Percentiles rank a stretch among this genome's conserved stretches.
phyloP scores from a whole-genome alignment of 2,888 invertebrate genomes.

The Oligia strigilis region DNA sequence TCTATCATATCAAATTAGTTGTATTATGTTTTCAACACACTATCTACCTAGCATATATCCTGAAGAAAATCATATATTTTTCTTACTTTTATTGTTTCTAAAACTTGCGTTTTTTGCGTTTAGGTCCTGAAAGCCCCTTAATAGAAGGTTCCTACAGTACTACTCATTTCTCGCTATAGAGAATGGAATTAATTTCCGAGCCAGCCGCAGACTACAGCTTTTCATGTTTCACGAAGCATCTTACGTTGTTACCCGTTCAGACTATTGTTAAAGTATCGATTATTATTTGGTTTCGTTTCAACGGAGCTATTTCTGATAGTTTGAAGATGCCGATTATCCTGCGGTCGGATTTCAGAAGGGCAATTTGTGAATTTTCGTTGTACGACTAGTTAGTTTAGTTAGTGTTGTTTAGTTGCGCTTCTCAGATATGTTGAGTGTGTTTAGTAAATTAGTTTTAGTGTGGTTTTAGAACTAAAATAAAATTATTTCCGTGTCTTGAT shows the following conservation, averaged over 20 bases:
- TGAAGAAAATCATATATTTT: too few species aligned
- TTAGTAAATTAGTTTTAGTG: neutral
- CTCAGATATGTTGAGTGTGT: neutral
- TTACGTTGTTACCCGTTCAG: conserved; percentile 71
- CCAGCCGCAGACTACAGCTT: conserved; percentile 83
- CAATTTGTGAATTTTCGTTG: conserved; percentile 48
- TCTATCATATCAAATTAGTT: too few species aligned
- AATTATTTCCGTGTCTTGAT: neutral
- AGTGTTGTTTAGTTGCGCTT: neutral
- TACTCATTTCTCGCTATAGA: conserved; percentile 80
- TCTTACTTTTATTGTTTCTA: too few species aligned
- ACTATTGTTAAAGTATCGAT: conserved; percentile 77
- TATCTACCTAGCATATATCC: too few species aligned
- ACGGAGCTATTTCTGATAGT: conserved; percentile 52
- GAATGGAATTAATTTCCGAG: conserved; percentile 85
- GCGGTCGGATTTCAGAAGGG: conserved; percentile 42
- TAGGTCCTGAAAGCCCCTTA: neutral
- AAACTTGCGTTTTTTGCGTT: too few species aligned
- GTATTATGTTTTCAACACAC: too few species aligned
- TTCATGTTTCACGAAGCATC: conserved; percentile 76
- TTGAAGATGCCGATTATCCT: conserved; percentile 57
- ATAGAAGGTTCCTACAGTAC: conserved; percentile 54
- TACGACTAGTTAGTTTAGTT: too few species aligned
- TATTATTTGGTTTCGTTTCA: conserved; percentile 65
- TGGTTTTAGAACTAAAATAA: too few species aligned